A percentile compares a stretch with the other conserved stretches of the same genome.
phyloP scores from a whole-genome alignment of 1,140 invertebrate species.

The Drosophila nigromelanica region DNA sequence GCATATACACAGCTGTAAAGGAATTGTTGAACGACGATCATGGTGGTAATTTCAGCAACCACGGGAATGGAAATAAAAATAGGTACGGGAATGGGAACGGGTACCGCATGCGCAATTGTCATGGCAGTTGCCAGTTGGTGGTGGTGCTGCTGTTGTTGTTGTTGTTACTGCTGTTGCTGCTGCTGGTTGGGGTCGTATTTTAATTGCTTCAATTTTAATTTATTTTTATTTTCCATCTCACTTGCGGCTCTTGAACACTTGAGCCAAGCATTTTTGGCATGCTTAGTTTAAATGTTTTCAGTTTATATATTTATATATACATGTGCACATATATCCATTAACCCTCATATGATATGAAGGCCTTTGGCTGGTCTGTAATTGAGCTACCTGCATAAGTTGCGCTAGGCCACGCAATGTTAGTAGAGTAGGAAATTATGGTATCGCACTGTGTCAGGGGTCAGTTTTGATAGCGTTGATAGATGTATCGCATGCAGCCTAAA shows the following conservation, averaged over 20 bases:
- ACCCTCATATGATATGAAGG: conserved; percentile 35
- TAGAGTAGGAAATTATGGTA: neutral
- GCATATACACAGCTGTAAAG: conserved; percentile 56
- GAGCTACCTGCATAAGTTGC: conserved; percentile 61
- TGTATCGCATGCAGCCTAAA: conserved; percentile 8
- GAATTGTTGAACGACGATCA: conserved; percentile 66
- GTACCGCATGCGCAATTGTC: conserved; percentile 50
- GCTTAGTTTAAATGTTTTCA: conserved; percentile 29
- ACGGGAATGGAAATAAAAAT: neutral
- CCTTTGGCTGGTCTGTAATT: conserved; percentile 34
- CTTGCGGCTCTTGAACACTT: conserved; percentile 8
- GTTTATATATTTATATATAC: neutral
- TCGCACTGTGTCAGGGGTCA: conserved; percentile 30
- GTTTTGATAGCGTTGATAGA: conserved; percentile 15
- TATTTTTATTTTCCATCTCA: conserved; percentile 51
- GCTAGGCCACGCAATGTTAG: conserved; percentile 16
- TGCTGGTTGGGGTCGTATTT: conserved; percentile 48
- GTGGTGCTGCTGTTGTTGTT: conserved; percentile 2
- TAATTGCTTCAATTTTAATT: conserved; percentile 75
- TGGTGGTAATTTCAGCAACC: conserved; percentile 68
- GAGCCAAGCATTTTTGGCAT: conserved; percentile 27
- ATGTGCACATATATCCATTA: neutral
- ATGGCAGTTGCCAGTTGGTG: conserved; percentile 28
- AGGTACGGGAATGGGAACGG: neutral
- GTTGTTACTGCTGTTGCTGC: conserved; percentile 15